These are phyloP conservation scores for Hirtodrosophila confusa DNA, from an alignment of 2,888 invertebrate species.

Conservation along the genomic window DNA sequence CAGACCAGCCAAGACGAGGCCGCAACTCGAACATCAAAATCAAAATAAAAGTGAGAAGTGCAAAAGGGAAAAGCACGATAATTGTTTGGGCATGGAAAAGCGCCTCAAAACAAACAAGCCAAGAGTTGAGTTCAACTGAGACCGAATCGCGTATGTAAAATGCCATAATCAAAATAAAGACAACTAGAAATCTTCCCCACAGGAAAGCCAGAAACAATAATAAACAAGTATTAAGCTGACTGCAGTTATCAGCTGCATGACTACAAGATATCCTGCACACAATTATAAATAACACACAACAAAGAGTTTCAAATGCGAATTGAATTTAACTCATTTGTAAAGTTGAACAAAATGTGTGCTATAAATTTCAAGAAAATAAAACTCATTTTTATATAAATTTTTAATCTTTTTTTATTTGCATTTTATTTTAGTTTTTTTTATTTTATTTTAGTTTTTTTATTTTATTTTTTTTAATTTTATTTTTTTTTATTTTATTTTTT, in stretches of 20 bases:
- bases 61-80: conserved; percentile 38
- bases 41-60: conserved; percentile 49
- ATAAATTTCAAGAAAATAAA: no score
- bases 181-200: conserved; percentile 27
- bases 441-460: no score
- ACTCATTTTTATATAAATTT: no score
- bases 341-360: no score
- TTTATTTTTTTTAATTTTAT: no score
- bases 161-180: conserved; percentile 50
- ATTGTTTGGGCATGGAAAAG: conserved; percentile 39
- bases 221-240: conserved; percentile 7
- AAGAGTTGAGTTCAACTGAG: conserved; percentile 15
- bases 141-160: conserved; percentile 16
- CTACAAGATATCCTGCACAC: conserved; percentile 6
- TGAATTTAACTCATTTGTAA: no score
- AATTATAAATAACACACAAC: no score
- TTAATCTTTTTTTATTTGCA: no score
- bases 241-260: background rate
- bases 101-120: conserved; percentile 39
- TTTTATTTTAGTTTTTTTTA: no score
- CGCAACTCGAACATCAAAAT: conserved; percentile 39
- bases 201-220: conserved; percentile 15
- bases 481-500: no score
- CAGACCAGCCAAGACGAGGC: conserved; percentile 1
- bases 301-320: no score